Evolutionary conservation across 2,888 invertebrate species (phyloP), one percentile per base, ranked within the genome.

Genomic region (Cataglyphis altisquamis): DNA sequence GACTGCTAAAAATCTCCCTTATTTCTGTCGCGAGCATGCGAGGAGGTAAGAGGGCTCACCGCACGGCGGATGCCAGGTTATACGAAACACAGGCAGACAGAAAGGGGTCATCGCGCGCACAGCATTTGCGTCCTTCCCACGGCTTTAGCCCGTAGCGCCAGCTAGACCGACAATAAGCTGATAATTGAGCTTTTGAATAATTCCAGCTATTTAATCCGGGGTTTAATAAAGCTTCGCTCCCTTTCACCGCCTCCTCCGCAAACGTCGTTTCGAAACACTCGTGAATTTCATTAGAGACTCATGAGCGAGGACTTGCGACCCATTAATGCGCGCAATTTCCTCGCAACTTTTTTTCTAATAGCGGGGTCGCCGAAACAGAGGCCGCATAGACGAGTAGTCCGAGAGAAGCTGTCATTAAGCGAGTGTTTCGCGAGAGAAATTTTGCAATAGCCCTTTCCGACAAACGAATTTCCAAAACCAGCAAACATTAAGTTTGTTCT

Each of bases 151-250:
- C 87, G 85, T 89, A 89, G 90, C 88, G 92, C 90, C 90, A 93
- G 90, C 91, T 90, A 90, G 91, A 93, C 91, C 92, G 93, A 93
- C 92, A 92, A 92, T 94, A 94, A 94, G 92, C 94, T 93, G 93
- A 93, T 94, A 93, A 94, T 93, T 94, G 93, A 93, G 92, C 92
- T 93, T 92, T 92, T 91, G 93, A 93, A 93, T 94, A 93, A 93
- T 93, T 93, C 93, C 89, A 87, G 88, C 88, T 89, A 89, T 91
- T 90, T 92, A 92, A 91, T 92, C 90, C 90, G 81, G 89, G 82
- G 86, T 90, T 92, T 91, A 90, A 91, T 91, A 91, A 89, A 89
- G 87, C 88, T 86, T 86, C 85, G 75, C 25, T 9, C 52, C 36
- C 10, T 48, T 29, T 21, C 1, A 6, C 32, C 15, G 1, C 45